phyloP scores from a whole-genome alignment of 37 sponge, comb jelly and placozoan genomes.

The Cliona cf. orientalis region DNA sequence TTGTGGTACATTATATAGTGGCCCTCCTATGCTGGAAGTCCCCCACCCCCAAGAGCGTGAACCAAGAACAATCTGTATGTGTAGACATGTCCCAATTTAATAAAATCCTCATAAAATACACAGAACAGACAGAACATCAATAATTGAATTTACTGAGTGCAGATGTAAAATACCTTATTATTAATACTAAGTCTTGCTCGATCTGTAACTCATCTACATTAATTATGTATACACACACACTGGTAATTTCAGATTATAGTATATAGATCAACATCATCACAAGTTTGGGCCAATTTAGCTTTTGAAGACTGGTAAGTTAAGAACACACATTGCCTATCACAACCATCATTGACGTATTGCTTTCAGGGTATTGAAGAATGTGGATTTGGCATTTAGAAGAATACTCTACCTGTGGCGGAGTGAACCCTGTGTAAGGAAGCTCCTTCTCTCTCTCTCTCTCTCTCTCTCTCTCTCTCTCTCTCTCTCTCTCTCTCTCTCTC shows the following conservation, averaged over 20 bases:
- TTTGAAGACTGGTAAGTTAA: slow-evolving; percentile 76
- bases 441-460: not conserved
- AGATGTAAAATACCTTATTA: not conserved
- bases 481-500: too few species aligned
- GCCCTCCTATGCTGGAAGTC: too few species aligned
- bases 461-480: too few species aligned
- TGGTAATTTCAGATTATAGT: slow-evolving; percentile 68
- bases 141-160: not conserved
- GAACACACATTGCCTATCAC: not conserved
- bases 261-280: slow-evolving; percentile 34
- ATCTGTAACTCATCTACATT: too few species aligned
- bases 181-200: not conserved
- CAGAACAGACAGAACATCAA: not conserved
- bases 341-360: not conserved
- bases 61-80: too few species aligned
- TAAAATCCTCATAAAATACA: too few species aligned
- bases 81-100: too few species aligned
- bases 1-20: too few species aligned
- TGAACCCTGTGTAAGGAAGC: slow-evolving; percentile 59
- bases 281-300: slow-evolving; percentile 74
- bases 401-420: slow-evolving; percentile 76
- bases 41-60: too few species aligned
- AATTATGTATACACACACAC: too few species aligned
- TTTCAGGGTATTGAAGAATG: slow-evolving; percentile 61
- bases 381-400: slow-evolving; percentile 32